phyloP scores from a whole-genome alignment of 2,888 invertebrate genomes.

The Dolomedes plantarius region DNA sequence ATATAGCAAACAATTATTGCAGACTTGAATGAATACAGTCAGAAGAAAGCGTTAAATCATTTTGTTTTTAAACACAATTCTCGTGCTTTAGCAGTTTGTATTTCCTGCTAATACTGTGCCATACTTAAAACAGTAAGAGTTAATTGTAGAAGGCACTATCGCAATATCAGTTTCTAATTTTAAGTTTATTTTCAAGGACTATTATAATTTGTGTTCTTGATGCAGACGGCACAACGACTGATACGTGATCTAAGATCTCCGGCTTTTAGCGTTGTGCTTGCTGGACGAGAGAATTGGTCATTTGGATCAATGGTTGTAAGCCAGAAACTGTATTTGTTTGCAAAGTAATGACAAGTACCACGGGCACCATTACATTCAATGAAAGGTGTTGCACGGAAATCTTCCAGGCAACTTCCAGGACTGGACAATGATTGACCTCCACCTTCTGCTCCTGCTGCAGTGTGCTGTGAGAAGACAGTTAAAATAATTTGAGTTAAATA shows the following conservation, averaged over 20 bases:
- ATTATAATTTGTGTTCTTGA: conserved; percentile 72
- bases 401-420: conserved; percentile 97
- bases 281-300: conserved; percentile 90
- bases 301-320: conserved; percentile 91
- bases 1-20: background rate
- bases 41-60: conserved; percentile 31
- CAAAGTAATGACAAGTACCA: conserved; percentile 95
- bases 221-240: conserved; percentile 73
- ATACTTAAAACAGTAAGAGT: conserved; percentile 31
- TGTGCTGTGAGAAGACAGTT: conserved; percentile 83
- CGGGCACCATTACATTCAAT: conserved; percentile 98
- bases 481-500: too few species aligned
- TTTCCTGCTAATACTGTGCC: conserved; percentile 53
- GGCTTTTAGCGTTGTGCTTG: conserved; percentile 93
- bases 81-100: conserved; percentile 21
- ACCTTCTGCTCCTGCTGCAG: conserved; percentile 96
- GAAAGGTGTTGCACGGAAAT: conserved; percentile 98
- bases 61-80: conserved; percentile 5
- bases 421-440: conserved; percentile 97
- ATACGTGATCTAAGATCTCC: conserved; percentile 86
- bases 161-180: background rate
- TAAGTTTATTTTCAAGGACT: conserved; percentile 9
- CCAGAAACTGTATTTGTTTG: conserved; percentile 99
- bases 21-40: background rate
- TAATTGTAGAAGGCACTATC: conserved; percentile 22